Base-by-base conservation (phyloP, 2,797 vertebrate species). In the Crocodylus rhombifer region DNA sequence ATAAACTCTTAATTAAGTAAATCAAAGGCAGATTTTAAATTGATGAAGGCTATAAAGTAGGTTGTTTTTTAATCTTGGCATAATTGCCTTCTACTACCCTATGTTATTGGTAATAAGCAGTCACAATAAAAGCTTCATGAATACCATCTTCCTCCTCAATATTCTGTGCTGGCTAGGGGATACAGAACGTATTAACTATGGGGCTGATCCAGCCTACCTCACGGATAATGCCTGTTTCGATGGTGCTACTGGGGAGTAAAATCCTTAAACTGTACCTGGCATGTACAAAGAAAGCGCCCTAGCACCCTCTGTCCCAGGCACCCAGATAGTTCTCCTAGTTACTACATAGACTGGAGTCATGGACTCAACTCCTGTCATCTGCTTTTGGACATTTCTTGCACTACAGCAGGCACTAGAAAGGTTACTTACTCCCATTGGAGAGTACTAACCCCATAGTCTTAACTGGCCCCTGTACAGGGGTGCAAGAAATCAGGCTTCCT, bases 1-100 rank as follows among this genome's bases (percentile, higher is more conserved):
- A 98, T 98, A 98, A 98, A 97, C 94, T 95, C 88, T 75, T 88
- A 88, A 98, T 97, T 97, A 97, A 98, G 98, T 98, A 98, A 97
- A 97, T 95, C 94, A 97, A 97, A 96, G 95, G 96, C 90, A 69
- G 85, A 91, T 96, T 97, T 97, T 95, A 97, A 97, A 97, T 95
- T 97, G 97, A 98, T 97, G 96, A 97, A 88, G 86, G 88, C 91
- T 79, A 89, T 97, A 97, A 97, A 90, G 86, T 97, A 97, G 97
- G 95, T 95, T 96, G 90, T 96, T 97, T 89, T 86, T 95, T 97
- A 97, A 93, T 91, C 86, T 91, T 94, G 78, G 88, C 75, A 18
- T 93, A 96, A 89, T 51, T 51, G 42, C 42, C 42, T 51, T 51
- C 42, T 51, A 51, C 9, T 51, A 51, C 42, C 42, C 42, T 51